Evolutionary conservation across 2,113 vertebrate species (phyloP).

Genomic region (Nesogale talazaci): DNA sequence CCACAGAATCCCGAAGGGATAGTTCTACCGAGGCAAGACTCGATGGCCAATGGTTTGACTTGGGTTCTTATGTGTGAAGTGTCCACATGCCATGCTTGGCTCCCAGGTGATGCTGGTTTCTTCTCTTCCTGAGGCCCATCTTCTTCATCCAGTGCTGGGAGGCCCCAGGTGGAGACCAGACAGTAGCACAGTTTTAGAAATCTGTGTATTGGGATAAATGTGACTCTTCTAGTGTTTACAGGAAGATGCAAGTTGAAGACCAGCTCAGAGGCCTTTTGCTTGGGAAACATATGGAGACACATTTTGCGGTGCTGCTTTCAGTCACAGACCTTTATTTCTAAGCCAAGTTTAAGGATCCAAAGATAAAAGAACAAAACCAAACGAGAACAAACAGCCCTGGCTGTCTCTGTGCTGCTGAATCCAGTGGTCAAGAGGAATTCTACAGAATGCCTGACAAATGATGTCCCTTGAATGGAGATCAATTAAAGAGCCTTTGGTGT

Average conservation of each 20-base stretch:
- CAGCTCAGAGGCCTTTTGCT: not conserved
- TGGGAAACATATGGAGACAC: conserved; percentile 1
- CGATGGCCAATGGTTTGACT: too few species aligned
- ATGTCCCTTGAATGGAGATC: not conserved
- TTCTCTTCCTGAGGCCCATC: not conserved
- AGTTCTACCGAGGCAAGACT: too few species aligned
- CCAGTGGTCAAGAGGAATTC: not conserved
- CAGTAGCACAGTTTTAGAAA: not conserved
- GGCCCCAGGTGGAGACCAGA: not conserved
- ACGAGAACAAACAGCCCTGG: not conserved
- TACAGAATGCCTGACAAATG: not conserved
- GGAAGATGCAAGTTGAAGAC: not conserved
- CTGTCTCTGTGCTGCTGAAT: conserved; percentile 24
- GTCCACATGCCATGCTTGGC: not conserved
- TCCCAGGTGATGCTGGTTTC: not conserved
- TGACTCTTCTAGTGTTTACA: not conserved
- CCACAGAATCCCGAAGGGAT: too few species aligned
- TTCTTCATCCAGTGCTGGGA: not conserved
- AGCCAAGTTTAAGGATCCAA: conserved; percentile 45
- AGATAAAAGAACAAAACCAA: conserved; percentile 45
- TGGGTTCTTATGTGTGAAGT: not conserved
- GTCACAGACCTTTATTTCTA: conserved; percentile 74
- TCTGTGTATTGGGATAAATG: not conserved
- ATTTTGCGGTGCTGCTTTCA: not conserved
- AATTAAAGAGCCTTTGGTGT: not conserved